Percentiles rank a stretch among this genome's conserved stretches.
Evolutionary conservation across 2,797 vertebrate species (phyloP).

Genomic region (Rhadinocentrus ornatus): DNA sequence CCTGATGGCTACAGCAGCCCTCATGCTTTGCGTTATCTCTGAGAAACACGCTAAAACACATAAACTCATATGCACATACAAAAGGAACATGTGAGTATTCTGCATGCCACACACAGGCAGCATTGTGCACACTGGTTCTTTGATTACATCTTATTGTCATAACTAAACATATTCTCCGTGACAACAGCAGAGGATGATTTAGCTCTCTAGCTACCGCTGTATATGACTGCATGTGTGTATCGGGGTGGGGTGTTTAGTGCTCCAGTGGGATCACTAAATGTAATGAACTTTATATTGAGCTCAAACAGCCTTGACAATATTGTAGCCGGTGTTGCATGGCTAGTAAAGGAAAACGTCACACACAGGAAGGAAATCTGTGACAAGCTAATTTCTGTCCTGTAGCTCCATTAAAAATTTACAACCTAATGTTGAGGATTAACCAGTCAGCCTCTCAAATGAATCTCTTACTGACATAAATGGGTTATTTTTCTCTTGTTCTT

Average conservation of each 20-base stretch:
- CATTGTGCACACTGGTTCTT: constrained; percentile 35
- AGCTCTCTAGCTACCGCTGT: constrained; percentile 9
- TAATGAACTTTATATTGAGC: constrained; percentile 62
- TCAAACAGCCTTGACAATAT: constrained; percentile 45
- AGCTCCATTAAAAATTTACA: constrained; percentile 24
- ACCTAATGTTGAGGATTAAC: constrained; percentile 38
- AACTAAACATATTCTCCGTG: constrained; percentile 68
- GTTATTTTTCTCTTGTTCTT: constrained; percentile 56
- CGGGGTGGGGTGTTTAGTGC: constrained; percentile 3
- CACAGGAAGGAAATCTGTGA: constrained; percentile 6
- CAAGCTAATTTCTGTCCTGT: constrained; percentile 8
- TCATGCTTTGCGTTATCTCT: constrained; percentile 68
- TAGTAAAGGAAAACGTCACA: constrained; percentile 7
- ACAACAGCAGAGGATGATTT: constrained; percentile 49
- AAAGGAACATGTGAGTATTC: constrained; percentile 52
- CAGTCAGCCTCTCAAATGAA: constrained; percentile 37
- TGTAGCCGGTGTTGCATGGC: not conserved
- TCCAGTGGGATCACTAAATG: constrained; percentile 47
- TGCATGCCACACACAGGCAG: constrained; percentile 13
- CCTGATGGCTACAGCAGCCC: constrained; percentile 31
- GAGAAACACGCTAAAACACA: constrained; percentile 72
- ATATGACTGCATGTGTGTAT: not conserved
- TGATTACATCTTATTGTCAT: constrained; percentile 59
- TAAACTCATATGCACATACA: constrained; percentile 53
- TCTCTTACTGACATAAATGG: constrained; percentile 60